These are phyloP conservation scores for Neotoma lepida DNA, from an alignment of 2,113 vertebrate species.

Conservation along the genomic window DNA sequence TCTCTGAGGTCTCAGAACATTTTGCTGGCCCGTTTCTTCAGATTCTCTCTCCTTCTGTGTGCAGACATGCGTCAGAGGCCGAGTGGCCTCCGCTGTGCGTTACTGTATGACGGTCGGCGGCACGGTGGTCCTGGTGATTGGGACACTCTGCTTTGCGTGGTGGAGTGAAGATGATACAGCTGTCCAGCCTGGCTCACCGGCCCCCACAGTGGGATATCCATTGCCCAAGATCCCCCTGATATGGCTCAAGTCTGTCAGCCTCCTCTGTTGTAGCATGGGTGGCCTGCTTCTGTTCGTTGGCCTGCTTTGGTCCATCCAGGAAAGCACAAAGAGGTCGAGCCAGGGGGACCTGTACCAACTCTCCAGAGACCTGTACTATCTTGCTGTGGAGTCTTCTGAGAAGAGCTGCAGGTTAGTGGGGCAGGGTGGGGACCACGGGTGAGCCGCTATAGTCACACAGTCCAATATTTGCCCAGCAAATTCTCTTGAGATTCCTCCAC, in stretches of 20 bases:
- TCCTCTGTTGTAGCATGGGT: conserved; percentile 83
- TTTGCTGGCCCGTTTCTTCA: not conserved
- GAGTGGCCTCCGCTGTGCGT: conserved; percentile 74
- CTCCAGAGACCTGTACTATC: conserved; percentile 83
- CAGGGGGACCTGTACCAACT: conserved; percentile 81
- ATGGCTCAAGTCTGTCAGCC: conserved; percentile 83
- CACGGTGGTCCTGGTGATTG: conserved; percentile 80
- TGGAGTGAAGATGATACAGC: conserved; percentile 81
- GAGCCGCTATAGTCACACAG: rapidly evolving
- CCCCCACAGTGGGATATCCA: rapidly evolving
- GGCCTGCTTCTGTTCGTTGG: conserved; percentile 84
- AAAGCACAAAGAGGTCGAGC: conserved; percentile 75
- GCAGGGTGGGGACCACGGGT: not conserved
- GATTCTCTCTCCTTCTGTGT: conserved; percentile 30
- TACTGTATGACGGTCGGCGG: conserved; percentile 80
- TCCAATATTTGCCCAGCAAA: not conserved
- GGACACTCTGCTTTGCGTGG: conserved; percentile 85
- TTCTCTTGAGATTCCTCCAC: not conserved
- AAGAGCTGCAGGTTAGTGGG: conserved; percentile 83
- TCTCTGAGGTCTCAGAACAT: not conserved
- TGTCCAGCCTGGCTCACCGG: conserved; percentile 1
- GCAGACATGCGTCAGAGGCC: not conserved
- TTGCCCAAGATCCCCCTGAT: conserved; percentile 46
- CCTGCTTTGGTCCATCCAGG: conserved; percentile 84
- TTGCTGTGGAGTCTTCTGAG: conserved; percentile 79